Evolutionary conservation across 37 sponge, comb jelly and placozoan genomes (phyloP).

Genomic region (Lycopodina hypogea): DNA sequence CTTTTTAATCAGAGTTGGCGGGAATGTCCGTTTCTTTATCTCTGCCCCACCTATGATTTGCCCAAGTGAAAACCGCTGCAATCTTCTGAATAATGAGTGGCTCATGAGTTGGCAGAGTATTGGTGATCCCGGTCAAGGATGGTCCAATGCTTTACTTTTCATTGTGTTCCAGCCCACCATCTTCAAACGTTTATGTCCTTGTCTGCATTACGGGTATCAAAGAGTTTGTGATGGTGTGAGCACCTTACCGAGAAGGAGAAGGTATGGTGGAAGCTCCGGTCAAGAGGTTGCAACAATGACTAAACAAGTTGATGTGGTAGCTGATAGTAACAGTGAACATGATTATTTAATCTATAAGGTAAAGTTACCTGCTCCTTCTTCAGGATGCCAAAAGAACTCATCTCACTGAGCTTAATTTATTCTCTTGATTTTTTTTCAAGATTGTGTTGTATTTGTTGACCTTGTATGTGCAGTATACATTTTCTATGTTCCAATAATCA

Average conservation of each 20-base stretch:
- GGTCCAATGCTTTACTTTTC: conserved; percentile 65
- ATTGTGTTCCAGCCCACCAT: conserved; percentile 35
- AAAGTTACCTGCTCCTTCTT: too few species aligned
- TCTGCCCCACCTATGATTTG: not conserved
- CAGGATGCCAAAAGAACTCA: too few species aligned
- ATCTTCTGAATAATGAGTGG: conserved; percentile 4
- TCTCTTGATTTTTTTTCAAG: too few species aligned
- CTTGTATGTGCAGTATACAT: too few species aligned
- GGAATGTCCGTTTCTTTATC: conserved; percentile 57
- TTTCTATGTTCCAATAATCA: too few species aligned
- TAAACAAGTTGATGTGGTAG: too few species aligned
- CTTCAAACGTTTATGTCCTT: conserved; percentile 26
- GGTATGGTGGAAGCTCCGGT: too few species aligned
- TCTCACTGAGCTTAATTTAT: too few species aligned
- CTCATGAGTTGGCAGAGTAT: conserved; percentile 32
- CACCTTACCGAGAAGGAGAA: not conserved
- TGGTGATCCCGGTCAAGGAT: conserved; percentile 65
- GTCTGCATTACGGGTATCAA: not conserved
- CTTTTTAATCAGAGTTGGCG: conserved; percentile 56
- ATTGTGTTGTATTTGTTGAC: too few species aligned
- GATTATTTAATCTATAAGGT: too few species aligned
- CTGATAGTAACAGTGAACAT: too few species aligned
- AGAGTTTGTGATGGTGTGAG: not conserved
- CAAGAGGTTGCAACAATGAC: too few species aligned
- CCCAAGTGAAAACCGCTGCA: not conserved